phyloP scores from a whole-genome alignment of 2,888 invertebrate genomes.

The Cheilosia vernalis region DNA sequence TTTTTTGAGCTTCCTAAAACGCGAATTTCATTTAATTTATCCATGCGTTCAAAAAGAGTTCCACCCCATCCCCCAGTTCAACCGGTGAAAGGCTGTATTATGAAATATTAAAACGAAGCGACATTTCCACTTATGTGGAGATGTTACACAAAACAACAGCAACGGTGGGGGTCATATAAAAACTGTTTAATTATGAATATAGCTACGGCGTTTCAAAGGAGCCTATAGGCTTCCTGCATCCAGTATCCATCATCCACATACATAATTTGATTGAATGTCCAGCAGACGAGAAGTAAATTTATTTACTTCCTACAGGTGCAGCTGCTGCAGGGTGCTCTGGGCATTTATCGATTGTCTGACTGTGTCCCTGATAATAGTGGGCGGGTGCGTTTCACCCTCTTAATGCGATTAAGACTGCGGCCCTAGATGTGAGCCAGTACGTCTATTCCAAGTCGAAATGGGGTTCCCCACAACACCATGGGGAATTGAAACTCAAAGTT shows the following conservation, averaged over 20 bases:
- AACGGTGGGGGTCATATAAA: conserved; percentile 33
- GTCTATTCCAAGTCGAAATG: conserved; percentile 29
- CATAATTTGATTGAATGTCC: conserved; percentile 69
- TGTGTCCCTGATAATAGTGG: background rate
- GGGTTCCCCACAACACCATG: background rate
- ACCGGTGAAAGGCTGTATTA: conserved; percentile 20
- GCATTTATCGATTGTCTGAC: conserved; percentile 56
- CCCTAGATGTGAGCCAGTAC: conserved; percentile 21
- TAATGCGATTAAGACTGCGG: conserved; percentile 59
- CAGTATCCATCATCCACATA: conserved; percentile 45
- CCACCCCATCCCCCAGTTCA: background rate
- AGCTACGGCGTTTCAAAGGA: conserved; percentile 43
- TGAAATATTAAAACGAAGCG: conserved; percentile 52
- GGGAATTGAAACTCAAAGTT: conserved; percentile 39
- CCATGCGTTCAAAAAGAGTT: conserved; percentile 22
- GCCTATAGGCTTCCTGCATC: conserved; percentile 30
- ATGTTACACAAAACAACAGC: background rate
- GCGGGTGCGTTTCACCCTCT: background rate
- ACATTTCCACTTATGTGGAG: conserved; percentile 40
- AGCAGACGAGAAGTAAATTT: conserved; percentile 72
- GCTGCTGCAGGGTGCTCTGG: conserved; percentile 10
- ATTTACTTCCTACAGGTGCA: conserved; percentile 64
- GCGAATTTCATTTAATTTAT: conserved; percentile 51
- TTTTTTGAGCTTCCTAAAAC: conserved; percentile 24
- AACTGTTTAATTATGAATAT: conserved; percentile 48